Evolutionary conservation across 2,888 invertebrate species (phyloP), one percentile per base, ranked within the genome.

Genomic region (Xylota segnis): DNA sequence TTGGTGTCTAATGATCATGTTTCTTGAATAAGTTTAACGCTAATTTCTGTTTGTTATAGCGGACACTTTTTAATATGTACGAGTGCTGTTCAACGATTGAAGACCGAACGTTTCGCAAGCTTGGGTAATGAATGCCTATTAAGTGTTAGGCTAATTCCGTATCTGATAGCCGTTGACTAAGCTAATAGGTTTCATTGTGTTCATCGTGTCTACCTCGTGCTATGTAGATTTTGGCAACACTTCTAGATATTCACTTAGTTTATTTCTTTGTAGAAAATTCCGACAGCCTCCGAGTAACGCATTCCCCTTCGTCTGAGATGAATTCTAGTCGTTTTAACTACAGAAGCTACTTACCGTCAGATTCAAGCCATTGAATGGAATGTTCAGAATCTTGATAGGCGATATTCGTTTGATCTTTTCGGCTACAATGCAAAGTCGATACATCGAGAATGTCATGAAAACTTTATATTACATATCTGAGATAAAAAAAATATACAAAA

Each of bases 1-100:
- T 81, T 82, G 86, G 76, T 72, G 82, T 76, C 82, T 86, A 82
- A 82, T 82, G 86, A 77, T 82, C 72, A 45, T 76, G 76, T 68
- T 71, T 65, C 43, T 52, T 82, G 47, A 76, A 82, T 82, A 63
- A 76, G 45, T 72, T 82, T n/a, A 56, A 34, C 34, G 10, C 32
- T 45, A 34, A 37, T 34, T 56, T 59, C 37, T 66, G 18, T 9
- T 68, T 52, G 16, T 40, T 75, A 9, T 27, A 63, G 29, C 14
- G 59, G 77, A 66, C 65, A 23, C 63, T 70, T 32, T 47, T 27
- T 18, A 14, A 43, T 43, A 14, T 14, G 29, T 72, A 23, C 23
- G 3, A 23, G n/a, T 56, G 6, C 0, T 6, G 34, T 59, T 18
- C 7, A 40, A 40, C 12, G 29, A 23, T 45, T 10, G 43, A 77